phyloP scores from a whole-genome alignment of 64 coral and sea anemone genomes.

The Pocillopora damicornis region DNA sequence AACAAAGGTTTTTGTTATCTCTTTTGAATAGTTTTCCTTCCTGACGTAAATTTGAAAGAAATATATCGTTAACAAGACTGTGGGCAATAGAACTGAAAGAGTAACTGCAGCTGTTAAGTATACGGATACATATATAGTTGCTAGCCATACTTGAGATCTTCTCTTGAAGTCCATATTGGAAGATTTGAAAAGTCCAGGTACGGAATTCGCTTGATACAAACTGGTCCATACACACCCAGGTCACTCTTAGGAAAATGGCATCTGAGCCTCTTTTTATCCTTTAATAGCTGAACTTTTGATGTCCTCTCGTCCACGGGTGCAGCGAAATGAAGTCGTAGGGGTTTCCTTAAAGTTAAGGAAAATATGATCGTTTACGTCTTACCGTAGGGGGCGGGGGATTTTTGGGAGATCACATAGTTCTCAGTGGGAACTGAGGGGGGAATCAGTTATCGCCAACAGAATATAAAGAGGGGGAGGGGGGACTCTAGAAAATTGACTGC shows the following conservation, averaged over 20 bases:
- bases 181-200: not conserved
- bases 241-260: conserved; percentile 31
- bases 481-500: too few species aligned
- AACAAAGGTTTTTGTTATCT: too few species aligned
- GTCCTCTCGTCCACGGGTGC: conserved; percentile 9
- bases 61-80: too few species aligned
- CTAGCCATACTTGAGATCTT: conserved; percentile 13
- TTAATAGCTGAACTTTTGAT: conserved; percentile 19
- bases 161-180: not conserved
- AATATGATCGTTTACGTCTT: not conserved
- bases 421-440: too few species aligned
- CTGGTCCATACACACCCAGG: not conserved
- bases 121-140: too few species aligned
- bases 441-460: not conserved
- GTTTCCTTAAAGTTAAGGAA: not conserved
- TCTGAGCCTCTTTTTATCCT: not conserved
- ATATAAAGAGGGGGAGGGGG: too few species aligned
- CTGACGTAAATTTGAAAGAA: too few species aligned
- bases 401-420: too few species aligned
- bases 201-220: conserved; percentile 17
- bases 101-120: too few species aligned
- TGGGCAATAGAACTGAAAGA: too few species aligned
- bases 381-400: too few species aligned
- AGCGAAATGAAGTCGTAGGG: conserved; percentile 14
- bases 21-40: too few species aligned